Conservation (phyloP, 2,113 vertebrate genomes). For the Mirza zaza region DNA sequence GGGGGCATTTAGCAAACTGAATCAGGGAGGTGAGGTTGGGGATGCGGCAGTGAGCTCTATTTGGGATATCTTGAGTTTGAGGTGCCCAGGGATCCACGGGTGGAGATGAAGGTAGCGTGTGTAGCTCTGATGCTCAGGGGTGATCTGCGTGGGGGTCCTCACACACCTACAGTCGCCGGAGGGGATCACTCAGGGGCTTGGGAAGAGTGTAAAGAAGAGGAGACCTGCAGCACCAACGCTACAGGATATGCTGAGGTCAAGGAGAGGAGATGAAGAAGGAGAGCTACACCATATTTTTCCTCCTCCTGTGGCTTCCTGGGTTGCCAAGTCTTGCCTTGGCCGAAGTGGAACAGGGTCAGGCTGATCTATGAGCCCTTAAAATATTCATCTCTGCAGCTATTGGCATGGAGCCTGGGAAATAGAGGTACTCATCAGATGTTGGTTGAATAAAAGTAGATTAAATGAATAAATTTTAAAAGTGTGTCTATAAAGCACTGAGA, state of each 20-base stretch:
- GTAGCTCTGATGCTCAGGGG: neutral
- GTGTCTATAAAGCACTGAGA: neutral
- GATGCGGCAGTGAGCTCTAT: neutral
- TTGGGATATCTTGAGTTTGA: neutral
- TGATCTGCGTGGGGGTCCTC: neutral
- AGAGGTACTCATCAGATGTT: neutral
- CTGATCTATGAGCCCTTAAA: neutral
- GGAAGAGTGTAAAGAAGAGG: neutral
- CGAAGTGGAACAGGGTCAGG: neutral
- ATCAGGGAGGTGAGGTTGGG: neutral
- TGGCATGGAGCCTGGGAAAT: neutral
- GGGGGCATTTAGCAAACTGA: neutral
- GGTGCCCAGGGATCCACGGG: neutral
- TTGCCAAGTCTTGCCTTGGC: neutral
- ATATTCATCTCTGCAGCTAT: neutral
- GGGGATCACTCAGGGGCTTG: neutral
- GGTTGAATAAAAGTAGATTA: neutral
- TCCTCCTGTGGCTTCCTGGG: neutral
- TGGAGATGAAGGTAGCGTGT: neutral
- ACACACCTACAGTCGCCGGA: neutral
- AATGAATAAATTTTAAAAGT: slow-evolving; percentile 12
- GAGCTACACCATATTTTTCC: rapidly evolving
- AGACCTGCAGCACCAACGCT: neutral
- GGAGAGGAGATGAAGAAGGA: neutral
- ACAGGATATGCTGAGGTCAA: neutral